A percentile compares a stretch with the other conserved stretches of the same genome.
phyloP scores from a whole-genome alignment of 2,113 vertebrate genomes.

The Oncorhynchus masou region DNA sequence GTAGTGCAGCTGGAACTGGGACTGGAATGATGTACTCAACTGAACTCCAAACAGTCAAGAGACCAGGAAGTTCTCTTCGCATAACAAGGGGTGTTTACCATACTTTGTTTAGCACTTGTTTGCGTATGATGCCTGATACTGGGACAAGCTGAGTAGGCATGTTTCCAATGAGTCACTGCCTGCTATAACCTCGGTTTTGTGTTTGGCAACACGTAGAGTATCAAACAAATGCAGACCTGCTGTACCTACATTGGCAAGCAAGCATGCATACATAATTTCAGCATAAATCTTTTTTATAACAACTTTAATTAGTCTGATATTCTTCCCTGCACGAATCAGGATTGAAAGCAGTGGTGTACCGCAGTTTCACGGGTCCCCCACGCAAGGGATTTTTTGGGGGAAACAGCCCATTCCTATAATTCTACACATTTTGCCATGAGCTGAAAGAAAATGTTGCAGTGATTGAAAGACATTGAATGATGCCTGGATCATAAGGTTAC shows the following conservation, averaged over 20 bases:
- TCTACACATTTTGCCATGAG: no score
- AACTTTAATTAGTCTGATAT: background rate
- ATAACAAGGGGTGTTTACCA: no score
- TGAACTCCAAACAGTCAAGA: conserved; percentile 7
- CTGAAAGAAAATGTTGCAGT: no score
- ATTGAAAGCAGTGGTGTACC: no score
- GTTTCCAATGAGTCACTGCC: background rate
- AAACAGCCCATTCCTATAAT: no score
- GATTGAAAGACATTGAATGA: background rate
- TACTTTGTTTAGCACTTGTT: background rate
- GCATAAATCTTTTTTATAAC: background rate
- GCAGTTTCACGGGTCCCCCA: no score
- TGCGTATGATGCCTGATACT: background rate
- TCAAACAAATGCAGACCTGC: background rate
- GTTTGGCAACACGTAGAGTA: background rate
- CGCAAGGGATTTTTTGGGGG: no score
- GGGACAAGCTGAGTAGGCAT: background rate
- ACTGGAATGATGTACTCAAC: background rate
- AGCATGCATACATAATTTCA: background rate
- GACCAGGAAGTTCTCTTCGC: conserved; percentile 1
- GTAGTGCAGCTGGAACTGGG: background rate
- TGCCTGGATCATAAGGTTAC: background rate
- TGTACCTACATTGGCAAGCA: background rate
- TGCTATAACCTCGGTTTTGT: background rate
- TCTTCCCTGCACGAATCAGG: background rate